Evolutionary conservation across 2,797 vertebrate genomes (phyloP), one percentile per base, ranked within the genome.

Genomic region (Etheostoma perlongum): DNA sequence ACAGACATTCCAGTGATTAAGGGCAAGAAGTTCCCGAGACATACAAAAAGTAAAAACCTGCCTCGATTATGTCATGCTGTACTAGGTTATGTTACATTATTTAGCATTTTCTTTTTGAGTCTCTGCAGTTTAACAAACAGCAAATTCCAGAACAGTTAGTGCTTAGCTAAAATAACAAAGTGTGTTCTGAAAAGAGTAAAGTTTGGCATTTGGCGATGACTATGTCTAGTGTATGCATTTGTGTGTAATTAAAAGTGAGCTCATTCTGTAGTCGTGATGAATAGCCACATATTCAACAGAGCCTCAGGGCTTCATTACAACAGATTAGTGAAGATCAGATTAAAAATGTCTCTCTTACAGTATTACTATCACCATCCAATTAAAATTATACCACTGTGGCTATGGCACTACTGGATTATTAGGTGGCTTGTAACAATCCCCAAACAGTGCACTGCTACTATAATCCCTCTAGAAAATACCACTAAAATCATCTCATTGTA

Each of bases 251-350:
- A 27, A 7, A 54, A 25, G 16, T 19, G 25, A 33, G 18, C 19
- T 54, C 48, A 49, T 59, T 16, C 12, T 12, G 57, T 46, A 51
- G 42, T 12, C 25, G 25, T 63, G 53, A 52, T 65, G 62, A 66
- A 76, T 42, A 8, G 60, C 23, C 46, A 78, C 30, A 36, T 33
- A 42, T 63, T 23, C 10, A 54, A 57, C 55, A 74, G 27, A 67
- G 25, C 59, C 13, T 72, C 1, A 36, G 30, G 23, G 25, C 25
- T 82, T 6, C 51, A 83, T 18, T 72, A 69, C 52, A 63, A 62
- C 23, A 83, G 83, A 86, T 87, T 74, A 86, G 30, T 59, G 67
- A 21, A 65, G 62, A 85, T 83, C 57, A 76, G 68, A 83, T 81
- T 80, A 74, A 21, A 79, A 61, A 78, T 69, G 27, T 48, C 36